Percentiles rank a stretch among this genome's conserved stretches.
Conservation (phyloP, 1,140 invertebrate species). For the Drosophila aff. region DNA sequence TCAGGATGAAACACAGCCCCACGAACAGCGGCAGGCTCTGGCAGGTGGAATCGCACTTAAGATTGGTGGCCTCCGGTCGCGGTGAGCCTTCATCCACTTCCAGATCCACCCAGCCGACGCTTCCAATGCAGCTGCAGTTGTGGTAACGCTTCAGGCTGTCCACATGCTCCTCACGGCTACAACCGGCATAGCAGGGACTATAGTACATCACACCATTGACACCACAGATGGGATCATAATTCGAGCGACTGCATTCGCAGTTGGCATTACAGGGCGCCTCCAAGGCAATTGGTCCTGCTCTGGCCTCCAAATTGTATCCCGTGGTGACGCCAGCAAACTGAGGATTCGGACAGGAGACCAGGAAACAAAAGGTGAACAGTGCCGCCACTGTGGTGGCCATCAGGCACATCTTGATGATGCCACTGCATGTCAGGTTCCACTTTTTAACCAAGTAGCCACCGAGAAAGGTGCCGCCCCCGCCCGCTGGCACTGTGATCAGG, state of each 20-base stretch:
- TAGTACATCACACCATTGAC: slow-evolving; percentile 92
- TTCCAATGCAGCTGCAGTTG: slow-evolving; percentile 86
- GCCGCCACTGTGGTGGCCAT: slow-evolving; percentile 87
- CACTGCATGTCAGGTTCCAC: slow-evolving; percentile 89
- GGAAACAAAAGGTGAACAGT: slow-evolving; percentile 88
- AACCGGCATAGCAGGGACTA: slow-evolving; percentile 94
- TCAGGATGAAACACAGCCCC: slow-evolving; percentile 88
- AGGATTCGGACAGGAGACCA: slow-evolving; percentile 91
- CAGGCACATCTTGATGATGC: slow-evolving; percentile 92
- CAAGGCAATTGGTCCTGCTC: slow-evolving; percentile 47
- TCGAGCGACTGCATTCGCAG: slow-evolving; percentile 87
- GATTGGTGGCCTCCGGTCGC: slow-evolving; percentile 53
- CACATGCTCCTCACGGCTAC: slow-evolving; percentile 85
- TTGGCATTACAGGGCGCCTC: slow-evolving; percentile 87
- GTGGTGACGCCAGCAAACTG: slow-evolving; percentile 91
- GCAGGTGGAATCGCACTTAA: slow-evolving; percentile 88
- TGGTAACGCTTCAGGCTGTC: slow-evolving; percentile 84
- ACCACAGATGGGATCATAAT: slow-evolving; percentile 90
- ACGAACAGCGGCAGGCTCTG: slow-evolving; percentile 89
- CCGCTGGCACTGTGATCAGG: slow-evolving; percentile 90
- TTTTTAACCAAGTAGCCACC: slow-evolving; percentile 93
- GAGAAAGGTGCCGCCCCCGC: slow-evolving; percentile 91
- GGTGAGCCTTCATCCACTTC: background rate
- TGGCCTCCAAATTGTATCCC: slow-evolving; percentile 84
- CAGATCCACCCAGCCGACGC: slow-evolving; percentile 21